Base-by-base conservation (phyloP, 2,888 invertebrate species). In the Spilosoma lubricipeda region DNA sequence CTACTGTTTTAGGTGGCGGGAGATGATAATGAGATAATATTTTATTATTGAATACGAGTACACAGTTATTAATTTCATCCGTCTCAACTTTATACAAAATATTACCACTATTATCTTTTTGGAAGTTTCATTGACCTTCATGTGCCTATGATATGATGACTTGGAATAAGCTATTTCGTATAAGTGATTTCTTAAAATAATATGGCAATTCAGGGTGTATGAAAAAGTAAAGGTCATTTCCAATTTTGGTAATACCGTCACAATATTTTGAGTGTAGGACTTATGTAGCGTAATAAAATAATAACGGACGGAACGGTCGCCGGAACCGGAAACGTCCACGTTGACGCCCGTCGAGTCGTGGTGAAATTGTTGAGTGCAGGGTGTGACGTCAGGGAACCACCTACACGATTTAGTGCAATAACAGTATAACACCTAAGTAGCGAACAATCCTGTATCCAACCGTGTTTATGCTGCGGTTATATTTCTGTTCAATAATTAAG, bases 301-400 rank as follows among this genome's bases (percentile, higher is more conserved):
- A 90, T 89, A 89, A 86, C 81, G 84, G 86, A 82, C 80, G 85
- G 80, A 85, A 85, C 78, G 85, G 84, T 81, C 81, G 85, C 82
- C 88, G 89, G 89, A 90, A 88, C 73, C 86, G 91, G 90, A 91
- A 90, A 88, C 87, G 86, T 83, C 82, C 79, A 80, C 81, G 86
- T 84, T 86, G 89, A 88, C 87, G 88, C 85, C 84, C 77, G 82
- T 78, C 78, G 79, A 77, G 82, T 78, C 78, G 79, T 70, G 81
- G 81, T 82, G 76, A 85, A 88, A 88, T 88, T 88, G 87, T 85
- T 80, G 82, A 80, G 82, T 84, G 83, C 84, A 81, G 82, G 82
- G 84, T 82, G 78, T 82, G 84, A 82, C 82, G 84, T 80, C 80
- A 82, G 67, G 67, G 71, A 33, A 67, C 27, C 27, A 69, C 59